phyloP scores from a whole-genome alignment of 2,888 invertebrate species.

The Phymatocera aterrima region DNA sequence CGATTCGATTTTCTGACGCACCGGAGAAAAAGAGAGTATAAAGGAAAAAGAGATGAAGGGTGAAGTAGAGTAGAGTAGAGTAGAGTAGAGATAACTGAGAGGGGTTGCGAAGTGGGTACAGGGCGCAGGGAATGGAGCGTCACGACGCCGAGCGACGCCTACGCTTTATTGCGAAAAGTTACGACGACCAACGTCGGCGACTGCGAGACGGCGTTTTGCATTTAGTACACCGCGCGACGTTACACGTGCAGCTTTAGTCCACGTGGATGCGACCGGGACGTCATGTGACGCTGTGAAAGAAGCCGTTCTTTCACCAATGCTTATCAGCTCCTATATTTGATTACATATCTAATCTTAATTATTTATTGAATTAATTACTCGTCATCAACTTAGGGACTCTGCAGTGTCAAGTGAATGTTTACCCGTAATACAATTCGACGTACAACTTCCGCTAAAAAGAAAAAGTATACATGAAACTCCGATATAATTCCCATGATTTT shows the following conservation, averaged over 20 bases:
- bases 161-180: neutral
- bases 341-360: neutral
- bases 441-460: neutral
- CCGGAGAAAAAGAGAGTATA: neutral
- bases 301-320: no score
- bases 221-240: constrained; percentile 63
- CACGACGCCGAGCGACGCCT: neutral
- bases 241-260: constrained; percentile 49
- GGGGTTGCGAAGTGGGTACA: constrained; percentile 6
- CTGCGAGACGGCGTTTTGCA: constrained; percentile 19
- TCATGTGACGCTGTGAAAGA: neutral
- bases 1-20: constrained; percentile 32
- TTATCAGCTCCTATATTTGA: neutral
- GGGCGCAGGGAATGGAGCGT: neutral
- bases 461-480: neutral
- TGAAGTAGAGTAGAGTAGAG: neutral
- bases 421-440: neutral
- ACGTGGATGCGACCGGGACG: constrained; percentile 51
- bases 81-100: neutral
- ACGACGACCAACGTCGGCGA: neutral
- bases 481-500: neutral
- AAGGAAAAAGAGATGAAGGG: neutral
- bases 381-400: constrained; percentile 17
- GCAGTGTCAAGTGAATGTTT: constrained; percentile 30
- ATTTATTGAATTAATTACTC: neutral